These are phyloP conservation scores for Heterodera filipjevi DNA, from an alignment of 2,888 invertebrate genomes.

Conservation along the genomic window DNA sequence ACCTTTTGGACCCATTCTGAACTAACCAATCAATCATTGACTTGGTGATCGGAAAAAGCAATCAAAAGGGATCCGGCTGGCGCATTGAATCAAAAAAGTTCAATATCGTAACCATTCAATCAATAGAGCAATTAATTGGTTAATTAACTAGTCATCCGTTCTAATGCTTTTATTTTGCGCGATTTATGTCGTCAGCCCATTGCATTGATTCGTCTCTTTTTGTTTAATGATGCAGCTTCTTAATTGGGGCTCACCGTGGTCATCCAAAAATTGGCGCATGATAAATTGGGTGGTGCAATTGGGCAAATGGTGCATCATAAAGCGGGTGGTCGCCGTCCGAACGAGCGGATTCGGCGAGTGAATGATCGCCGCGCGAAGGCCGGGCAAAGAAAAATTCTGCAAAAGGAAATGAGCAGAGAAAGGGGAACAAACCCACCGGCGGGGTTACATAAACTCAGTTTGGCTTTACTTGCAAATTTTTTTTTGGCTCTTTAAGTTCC, in stretches of 20 bases:
- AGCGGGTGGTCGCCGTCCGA: slow-evolving; percentile 32
- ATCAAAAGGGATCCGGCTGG: too few relatives aligned
- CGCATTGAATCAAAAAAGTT: too few relatives aligned
- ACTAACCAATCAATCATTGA: background rate
- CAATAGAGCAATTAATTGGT: too few relatives aligned
- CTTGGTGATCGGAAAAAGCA: background rate
- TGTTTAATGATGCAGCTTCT: background rate
- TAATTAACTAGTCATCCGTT: too few relatives aligned
- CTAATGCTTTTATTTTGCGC: too few relatives aligned
- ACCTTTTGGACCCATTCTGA: slow-evolving; percentile 46
- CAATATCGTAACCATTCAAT: too few relatives aligned
- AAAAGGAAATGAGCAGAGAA: background rate
- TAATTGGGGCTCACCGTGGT: slow-evolving; percentile 39
- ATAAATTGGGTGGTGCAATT: slow-evolving; percentile 50
- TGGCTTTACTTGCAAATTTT: too few relatives aligned
- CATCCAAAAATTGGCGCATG: slow-evolving; percentile 43
- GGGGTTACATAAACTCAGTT: too few relatives aligned
- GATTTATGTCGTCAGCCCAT: too few relatives aligned
- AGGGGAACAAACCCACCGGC: too few relatives aligned
- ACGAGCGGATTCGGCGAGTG: slow-evolving; percentile 42
- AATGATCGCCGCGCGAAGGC: slow-evolving; percentile 44
- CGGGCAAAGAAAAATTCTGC: slow-evolving; percentile 48
- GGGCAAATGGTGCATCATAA: slow-evolving; percentile 47
- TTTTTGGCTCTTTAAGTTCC: too few relatives aligned
- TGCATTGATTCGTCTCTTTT: background rate